These are phyloP conservation scores for Chlorodrepanis virens DNA, from an alignment of 2,113 vertebrate genomes.

Conservation along the genomic window DNA sequence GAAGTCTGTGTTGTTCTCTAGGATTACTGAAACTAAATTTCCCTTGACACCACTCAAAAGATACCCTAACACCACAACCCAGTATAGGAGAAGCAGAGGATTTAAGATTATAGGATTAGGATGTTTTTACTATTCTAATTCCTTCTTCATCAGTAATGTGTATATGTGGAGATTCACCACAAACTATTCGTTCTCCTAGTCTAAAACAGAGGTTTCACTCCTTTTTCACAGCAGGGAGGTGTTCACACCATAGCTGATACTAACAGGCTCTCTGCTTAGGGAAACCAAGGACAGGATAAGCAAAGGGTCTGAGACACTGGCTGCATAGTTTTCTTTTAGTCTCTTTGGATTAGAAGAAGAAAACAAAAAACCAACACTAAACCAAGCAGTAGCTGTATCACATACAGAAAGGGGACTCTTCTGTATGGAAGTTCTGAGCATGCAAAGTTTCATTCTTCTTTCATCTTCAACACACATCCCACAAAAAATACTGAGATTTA, in stretches of 20 bases:
- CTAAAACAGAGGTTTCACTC: neutral
- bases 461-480: neutral
- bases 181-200: neutral
- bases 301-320: neutral
- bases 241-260: neutral
- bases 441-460: neutral
- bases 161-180: neutral
- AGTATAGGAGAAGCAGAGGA: neutral
- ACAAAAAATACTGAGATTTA: neutral
- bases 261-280: neutral
- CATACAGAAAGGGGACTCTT: accelerated
- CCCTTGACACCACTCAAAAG: neutral
- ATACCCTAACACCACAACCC: neutral
- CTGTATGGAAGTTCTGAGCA: neutral
- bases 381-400: accelerated
- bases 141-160: neutral
- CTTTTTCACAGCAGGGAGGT: constrained; percentile 12
- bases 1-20: neutral
- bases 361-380: neutral
- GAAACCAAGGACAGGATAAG: neutral
- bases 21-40: neutral
- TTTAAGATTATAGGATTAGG: neutral
- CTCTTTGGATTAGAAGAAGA: neutral
- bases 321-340: neutral
- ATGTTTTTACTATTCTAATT: constrained; percentile 19